These are phyloP conservation scores for Caradrina kadenii DNA, from an alignment of 2,888 invertebrate genomes.

Conservation along the genomic window DNA sequence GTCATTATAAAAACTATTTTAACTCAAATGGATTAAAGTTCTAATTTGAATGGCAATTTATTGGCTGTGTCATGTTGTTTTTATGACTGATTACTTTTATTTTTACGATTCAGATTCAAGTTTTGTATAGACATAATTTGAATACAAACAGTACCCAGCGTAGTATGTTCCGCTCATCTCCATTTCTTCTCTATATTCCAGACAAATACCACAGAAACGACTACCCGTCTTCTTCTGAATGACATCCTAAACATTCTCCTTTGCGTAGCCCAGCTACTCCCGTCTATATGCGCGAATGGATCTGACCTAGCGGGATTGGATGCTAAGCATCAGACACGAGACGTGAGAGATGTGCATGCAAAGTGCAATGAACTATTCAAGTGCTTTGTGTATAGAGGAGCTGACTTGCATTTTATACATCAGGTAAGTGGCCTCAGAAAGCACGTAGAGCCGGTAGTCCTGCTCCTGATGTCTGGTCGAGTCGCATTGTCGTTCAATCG, in stretches of 20 bases:
- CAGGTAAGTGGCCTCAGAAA: conserved; percentile 89
- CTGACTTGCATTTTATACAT: conserved; percentile 93
- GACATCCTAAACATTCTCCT: conserved; percentile 94
- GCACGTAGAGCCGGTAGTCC: too few relatives aligned
- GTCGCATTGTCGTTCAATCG: too few relatives aligned
- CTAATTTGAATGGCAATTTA: too few relatives aligned
- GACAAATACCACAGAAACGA: conserved; percentile 92
- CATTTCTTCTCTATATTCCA: conserved; percentile 72
- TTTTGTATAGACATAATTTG: too few relatives aligned
- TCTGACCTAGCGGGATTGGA: conserved; percentile 91
- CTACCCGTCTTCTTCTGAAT: conserved; percentile 90
- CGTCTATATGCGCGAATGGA: conserved; percentile 92
- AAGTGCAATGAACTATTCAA: conserved; percentile 95
- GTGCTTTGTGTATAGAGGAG: conserved; percentile 93
- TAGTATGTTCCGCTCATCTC: too few relatives aligned
- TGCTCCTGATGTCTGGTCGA: too few relatives aligned
- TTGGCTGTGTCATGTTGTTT: too few relatives aligned
- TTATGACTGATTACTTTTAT: too few relatives aligned
- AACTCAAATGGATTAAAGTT: too few relatives aligned
- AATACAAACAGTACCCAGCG: too few relatives aligned
- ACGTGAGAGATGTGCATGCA: conserved; percentile 95
- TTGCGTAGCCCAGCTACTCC: conserved; percentile 93
- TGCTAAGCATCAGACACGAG: conserved; percentile 91
- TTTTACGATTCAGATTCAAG: too few relatives aligned
- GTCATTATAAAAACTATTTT: too few relatives aligned